These are phyloP conservation scores for Pseudomugil tenellus DNA, from an alignment of 2,797 vertebrate species.

Conservation along the genomic window DNA sequence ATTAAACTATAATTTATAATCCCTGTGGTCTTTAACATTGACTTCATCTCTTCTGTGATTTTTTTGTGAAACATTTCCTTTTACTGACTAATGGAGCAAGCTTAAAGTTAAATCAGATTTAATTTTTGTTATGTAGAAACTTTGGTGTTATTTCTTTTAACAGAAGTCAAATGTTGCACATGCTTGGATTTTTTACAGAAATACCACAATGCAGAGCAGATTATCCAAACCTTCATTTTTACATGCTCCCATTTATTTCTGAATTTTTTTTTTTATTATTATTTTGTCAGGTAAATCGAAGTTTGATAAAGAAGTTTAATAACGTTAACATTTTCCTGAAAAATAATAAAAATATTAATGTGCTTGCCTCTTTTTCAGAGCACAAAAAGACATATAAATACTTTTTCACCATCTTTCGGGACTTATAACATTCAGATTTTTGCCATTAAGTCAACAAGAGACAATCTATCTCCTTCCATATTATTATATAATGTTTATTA, in stretches of 20 bases:
- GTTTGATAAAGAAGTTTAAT: background rate
- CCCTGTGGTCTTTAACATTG: slow-evolving; percentile 43
- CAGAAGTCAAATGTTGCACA: background rate
- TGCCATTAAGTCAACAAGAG: background rate
- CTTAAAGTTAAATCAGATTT: slow-evolving; percentile 26
- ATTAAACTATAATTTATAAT: slow-evolving; percentile 69
- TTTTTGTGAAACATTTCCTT: slow-evolving; percentile 42
- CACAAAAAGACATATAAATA: too few species aligned
- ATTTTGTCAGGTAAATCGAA: background rate
- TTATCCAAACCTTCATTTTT: background rate
- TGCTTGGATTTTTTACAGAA: background rate
- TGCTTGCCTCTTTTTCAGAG: background rate
- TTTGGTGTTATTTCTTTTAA: slow-evolving; percentile 8
- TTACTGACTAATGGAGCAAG: slow-evolving; percentile 25
- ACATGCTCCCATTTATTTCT: background rate
- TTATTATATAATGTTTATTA: background rate
- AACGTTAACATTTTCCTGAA: background rate
- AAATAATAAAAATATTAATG: background rate
- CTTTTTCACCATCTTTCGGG: background rate
- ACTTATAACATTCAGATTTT: background rate
- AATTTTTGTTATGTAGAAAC: slow-evolving; percentile 28
- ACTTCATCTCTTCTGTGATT: slow-evolving; percentile 38
- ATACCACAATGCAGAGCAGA: background rate
- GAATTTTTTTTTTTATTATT: background rate
- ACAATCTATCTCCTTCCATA: background rate